phyloP scores from a whole-genome alignment of 1,140 invertebrate genomes.

The Drosophila sturtevanti region DNA sequence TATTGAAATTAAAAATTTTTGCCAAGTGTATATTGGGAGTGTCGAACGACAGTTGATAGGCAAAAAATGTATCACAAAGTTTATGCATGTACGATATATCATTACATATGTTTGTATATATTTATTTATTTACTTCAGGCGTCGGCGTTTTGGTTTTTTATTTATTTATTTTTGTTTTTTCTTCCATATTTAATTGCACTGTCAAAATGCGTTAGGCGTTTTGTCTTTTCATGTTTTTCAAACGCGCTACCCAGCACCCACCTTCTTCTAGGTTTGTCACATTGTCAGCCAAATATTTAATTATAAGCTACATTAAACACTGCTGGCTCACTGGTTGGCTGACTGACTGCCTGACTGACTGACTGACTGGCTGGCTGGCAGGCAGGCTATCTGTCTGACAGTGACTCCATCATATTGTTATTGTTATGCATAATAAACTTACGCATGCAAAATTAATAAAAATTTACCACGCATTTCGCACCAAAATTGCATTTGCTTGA shows the following conservation, averaged over 20 bases:
- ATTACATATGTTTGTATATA: background rate
- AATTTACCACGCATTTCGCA: constrained; percentile 12
- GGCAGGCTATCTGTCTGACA: background rate
- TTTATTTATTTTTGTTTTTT: background rate
- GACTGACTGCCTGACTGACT: background rate
- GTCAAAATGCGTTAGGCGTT: constrained; percentile 17
- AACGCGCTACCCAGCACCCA: background rate
- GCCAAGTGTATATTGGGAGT: background rate
- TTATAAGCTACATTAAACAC: constrained; percentile 17
- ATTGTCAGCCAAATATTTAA: constrained; percentile 9
- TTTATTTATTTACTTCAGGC: background rate
- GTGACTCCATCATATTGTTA: constrained; percentile 10
- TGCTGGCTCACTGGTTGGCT: background rate
- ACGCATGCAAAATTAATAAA: constrained; percentile 18
- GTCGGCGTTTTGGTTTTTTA: background rate
- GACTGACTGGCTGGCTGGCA: background rate
- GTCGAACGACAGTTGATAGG: background rate
- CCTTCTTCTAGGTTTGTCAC: background rate
- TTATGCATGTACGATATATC: too few species aligned
- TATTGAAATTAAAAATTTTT: background rate
- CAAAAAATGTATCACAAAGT: background rate
- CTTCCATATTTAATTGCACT: constrained; percentile 4
- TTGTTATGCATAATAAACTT: constrained; percentile 22
- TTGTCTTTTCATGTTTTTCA: background rate
- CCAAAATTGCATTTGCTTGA: constrained; percentile 16